phyloP scores from a whole-genome alignment of 2,888 invertebrate genomes.

The Chaetogeoica ovagalla region DNA sequence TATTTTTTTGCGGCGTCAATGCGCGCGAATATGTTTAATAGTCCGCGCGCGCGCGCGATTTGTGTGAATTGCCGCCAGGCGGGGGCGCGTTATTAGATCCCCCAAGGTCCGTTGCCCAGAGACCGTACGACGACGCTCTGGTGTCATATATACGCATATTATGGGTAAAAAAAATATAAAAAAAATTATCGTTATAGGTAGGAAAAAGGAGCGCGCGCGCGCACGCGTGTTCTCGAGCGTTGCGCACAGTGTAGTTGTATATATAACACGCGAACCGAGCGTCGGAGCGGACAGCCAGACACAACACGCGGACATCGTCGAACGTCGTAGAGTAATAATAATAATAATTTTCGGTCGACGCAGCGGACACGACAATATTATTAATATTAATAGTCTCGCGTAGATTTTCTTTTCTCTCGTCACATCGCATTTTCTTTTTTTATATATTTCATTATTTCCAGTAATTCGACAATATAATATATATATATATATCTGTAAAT shows the following conservation, averaged over 20 bases:
- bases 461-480: too few species aligned
- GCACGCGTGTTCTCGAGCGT: too few species aligned
- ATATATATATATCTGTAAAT: too few species aligned
- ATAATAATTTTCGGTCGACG: constrained; percentile 1
- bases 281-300: constrained; percentile 20
- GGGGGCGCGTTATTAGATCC: constrained; percentile 3
- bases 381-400: background rate
- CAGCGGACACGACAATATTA: background rate
- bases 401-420: too few species aligned
- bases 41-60: background rate
- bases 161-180: too few species aligned
- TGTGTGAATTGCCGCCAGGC: background rate
- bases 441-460: too few species aligned
- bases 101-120: constrained; percentile 7
- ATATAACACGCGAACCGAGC: constrained; percentile 16
- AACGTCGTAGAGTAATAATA: background rate
- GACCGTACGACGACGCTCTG: too few species aligned
- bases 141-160: too few species aligned
- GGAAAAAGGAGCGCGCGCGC: too few species aligned
- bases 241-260: background rate
- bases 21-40: background rate
- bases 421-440: too few species aligned
- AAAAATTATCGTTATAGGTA: too few species aligned
- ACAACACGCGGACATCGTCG: background rate
- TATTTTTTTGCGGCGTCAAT: too few species aligned